Conservation (phyloP, 2,888 invertebrate genomes). For the Caradrina kadenii region DNA sequence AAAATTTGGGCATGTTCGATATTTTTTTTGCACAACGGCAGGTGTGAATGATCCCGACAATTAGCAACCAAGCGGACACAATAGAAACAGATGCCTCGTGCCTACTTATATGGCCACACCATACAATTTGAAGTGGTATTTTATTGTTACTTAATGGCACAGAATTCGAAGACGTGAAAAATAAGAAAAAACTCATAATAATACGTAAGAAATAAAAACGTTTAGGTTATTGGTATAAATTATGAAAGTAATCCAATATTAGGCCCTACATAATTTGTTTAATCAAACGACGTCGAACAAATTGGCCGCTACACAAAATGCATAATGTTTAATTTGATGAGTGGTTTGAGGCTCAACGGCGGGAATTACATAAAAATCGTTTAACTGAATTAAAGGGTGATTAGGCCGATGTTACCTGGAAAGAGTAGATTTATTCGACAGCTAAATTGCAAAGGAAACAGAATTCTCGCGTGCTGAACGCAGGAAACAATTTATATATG, state of each 20-base stretch:
- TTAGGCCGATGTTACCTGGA: constrained; percentile 76
- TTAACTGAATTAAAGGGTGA: constrained; percentile 83
- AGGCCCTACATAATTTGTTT: constrained; percentile 77
- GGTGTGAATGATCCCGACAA: constrained; percentile 74
- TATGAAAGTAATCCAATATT: constrained; percentile 75
- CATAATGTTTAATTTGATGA: constrained; percentile 88
- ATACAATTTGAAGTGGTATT: constrained; percentile 52
- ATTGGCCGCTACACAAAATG: constrained; percentile 85
- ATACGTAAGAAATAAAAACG: constrained; percentile 60
- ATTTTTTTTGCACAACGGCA: constrained; percentile 76
- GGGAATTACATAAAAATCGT: constrained; percentile 85
- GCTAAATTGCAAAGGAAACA: constrained; percentile 38
- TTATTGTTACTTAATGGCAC: constrained; percentile 46
- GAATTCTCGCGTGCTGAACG: constrained; percentile 51
- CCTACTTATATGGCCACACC: constrained; percentile 55
- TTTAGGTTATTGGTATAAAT: constrained; percentile 77
- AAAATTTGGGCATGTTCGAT: constrained; percentile 71
- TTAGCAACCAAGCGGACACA: constrained; percentile 71
- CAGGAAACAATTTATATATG: constrained; percentile 46
- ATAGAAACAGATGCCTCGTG: constrained; percentile 69
- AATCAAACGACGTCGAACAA: constrained; percentile 82
- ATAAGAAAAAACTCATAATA: constrained; percentile 50
- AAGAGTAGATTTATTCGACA: constrained; percentile 72
- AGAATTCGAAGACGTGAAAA: constrained; percentile 31
- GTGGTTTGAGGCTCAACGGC: constrained; percentile 77